phyloP scores from a whole-genome alignment of 2,113 vertebrate genomes.

The Tenrec ecaudatus region DNA sequence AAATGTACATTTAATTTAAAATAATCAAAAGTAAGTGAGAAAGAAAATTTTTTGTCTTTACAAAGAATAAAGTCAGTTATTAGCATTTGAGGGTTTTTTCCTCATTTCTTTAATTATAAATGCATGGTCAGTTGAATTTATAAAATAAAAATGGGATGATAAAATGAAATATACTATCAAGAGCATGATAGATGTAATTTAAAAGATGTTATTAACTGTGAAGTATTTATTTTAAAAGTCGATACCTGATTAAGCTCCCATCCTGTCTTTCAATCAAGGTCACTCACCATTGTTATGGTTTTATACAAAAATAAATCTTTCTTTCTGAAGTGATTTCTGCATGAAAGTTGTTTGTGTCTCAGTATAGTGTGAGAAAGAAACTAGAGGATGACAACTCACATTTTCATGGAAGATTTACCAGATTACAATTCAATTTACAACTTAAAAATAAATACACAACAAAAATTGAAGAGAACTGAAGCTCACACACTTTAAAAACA shows the following conservation, averaged over 20 bases:
- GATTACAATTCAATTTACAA: constrained; percentile 29
- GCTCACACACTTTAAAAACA: constrained; percentile 38
- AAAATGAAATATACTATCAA: constrained; percentile 23
- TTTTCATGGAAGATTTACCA: not conserved
- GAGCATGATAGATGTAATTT: not conserved
- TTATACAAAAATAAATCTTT: constrained; percentile 12
- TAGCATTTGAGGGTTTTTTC: not conserved
- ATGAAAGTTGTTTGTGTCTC: not conserved
- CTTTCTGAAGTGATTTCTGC: not conserved
- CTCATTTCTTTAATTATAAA: not conserved
- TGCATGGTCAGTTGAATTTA: not conserved
- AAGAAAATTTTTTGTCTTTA: not conserved
- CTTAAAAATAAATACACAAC: constrained; percentile 9
- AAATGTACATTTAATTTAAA: constrained; percentile 43
- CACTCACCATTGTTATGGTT: not conserved
- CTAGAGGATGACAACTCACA: not conserved
- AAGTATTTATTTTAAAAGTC: constrained; percentile 27
- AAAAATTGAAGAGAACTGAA: constrained; percentile 24
- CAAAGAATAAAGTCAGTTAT: not conserved
- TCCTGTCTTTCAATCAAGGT: not conserved
- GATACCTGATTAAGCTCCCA: not conserved
- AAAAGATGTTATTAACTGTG: not conserved
- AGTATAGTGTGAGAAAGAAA: not conserved
- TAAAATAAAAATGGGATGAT: not conserved
- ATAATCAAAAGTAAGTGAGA: constrained; percentile 19